A percentile compares a stretch with the other conserved stretches of the same genome.
phyloP scores from a whole-genome alignment of 2,888 invertebrate species.

The Tenthredo scrophulariae region DNA sequence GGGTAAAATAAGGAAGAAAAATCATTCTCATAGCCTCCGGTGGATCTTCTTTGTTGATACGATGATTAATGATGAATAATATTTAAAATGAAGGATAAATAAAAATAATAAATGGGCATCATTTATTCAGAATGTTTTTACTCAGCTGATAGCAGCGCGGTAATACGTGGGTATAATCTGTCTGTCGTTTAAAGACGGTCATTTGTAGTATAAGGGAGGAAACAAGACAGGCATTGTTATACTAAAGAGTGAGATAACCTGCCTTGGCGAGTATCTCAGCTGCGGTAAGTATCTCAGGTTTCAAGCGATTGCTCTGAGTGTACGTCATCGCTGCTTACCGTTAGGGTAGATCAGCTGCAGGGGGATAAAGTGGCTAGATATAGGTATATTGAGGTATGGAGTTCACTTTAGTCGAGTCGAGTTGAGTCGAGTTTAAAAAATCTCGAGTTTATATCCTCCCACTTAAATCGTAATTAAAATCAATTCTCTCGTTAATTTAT shows the following conservation, averaged over 20 bases:
- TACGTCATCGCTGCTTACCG: not conserved
- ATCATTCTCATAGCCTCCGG: not conserved
- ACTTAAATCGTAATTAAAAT: not conserved
- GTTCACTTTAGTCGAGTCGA: too few relatives aligned
- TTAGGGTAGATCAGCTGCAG: not conserved
- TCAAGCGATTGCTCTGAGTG: conserved; percentile 22
- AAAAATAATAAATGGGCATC: not conserved
- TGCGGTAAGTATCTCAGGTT: conserved; percentile 31
- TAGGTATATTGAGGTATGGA: not conserved
- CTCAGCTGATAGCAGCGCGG: not conserved
- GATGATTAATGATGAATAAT: conserved; percentile 12
- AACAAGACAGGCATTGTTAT: conserved; percentile 43
- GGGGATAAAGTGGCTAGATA: conserved; percentile 42
- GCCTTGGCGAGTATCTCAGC: not conserved
- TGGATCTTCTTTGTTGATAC: not conserved
- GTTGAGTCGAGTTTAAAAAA: not conserved
- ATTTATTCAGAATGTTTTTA: not conserved
- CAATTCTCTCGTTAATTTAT: conserved; percentile 24
- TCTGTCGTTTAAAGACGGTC: conserved; percentile 38
- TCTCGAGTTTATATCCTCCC: conserved; percentile 6
- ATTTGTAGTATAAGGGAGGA: conserved; percentile 7
- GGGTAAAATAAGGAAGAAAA: not conserved
- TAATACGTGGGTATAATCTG: conserved; percentile 27
- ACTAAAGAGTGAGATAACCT: conserved; percentile 42
- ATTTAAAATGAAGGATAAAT: not conserved